phyloP scores from a whole-genome alignment of 2,888 invertebrate species.

The Papilio protenor region DNA sequence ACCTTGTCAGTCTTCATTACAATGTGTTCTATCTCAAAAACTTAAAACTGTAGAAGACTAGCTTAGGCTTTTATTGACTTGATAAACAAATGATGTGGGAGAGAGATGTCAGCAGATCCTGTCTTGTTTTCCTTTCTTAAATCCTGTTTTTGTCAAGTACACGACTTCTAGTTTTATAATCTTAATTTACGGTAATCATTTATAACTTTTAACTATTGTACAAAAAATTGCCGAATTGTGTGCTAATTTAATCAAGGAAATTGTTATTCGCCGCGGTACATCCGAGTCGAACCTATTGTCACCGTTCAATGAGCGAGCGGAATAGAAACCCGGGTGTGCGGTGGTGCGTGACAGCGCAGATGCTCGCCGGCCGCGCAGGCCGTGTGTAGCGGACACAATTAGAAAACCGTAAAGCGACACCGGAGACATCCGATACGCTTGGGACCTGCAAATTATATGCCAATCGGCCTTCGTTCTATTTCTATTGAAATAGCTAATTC shows the following conservation, averaged over 20 bases:
- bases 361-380: constrained; percentile 57
- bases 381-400: constrained; percentile 50
- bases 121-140: no score
- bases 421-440: constrained; percentile 34
- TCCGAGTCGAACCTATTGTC: constrained; percentile 29
- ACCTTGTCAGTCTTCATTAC: constrained; percentile 12
- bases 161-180: neutral
- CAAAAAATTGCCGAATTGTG: neutral
- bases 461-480: constrained; percentile 17
- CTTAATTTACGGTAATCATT: neutral
- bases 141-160: neutral
- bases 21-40: neutral
- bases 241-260: constrained; percentile 5
- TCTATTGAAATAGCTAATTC: constrained; percentile 18
- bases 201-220: neutral
- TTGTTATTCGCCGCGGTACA: constrained; percentile 3
- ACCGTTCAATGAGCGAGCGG: constrained; percentile 54
- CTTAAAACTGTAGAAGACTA: neutral
- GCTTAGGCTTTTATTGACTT: neutral
- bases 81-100: neutral
- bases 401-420: constrained; percentile 50
- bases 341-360: constrained; percentile 70
- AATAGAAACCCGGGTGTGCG: constrained; percentile 73
- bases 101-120: neutral
- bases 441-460: constrained; percentile 32